A percentile compares a stretch with the other conserved stretches of the same genome.
Evolutionary conservation across 2,113 vertebrate species (phyloP).

Genomic region (Alosa alosa): DNA sequence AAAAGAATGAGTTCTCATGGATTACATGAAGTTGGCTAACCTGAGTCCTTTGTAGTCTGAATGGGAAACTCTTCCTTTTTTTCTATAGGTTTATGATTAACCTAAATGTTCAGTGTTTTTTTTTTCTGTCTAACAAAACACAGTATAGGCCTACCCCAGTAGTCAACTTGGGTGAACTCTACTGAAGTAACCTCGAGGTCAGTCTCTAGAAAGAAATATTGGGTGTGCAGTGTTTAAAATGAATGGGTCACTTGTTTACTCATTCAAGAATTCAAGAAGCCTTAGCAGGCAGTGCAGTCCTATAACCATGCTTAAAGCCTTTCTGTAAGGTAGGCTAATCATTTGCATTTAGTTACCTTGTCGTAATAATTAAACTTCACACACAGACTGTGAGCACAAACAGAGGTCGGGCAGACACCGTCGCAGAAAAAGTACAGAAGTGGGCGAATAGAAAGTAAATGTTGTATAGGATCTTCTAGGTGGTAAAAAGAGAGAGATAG

Average conservation of each 20-base stretch:
- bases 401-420: background rate
- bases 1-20: background rate
- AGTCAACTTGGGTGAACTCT: too few relatives aligned
- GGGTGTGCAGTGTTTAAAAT: too few relatives aligned
- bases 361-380: background rate
- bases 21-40: background rate
- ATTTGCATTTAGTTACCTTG: background rate
- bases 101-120: background rate
- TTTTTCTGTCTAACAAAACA: background rate
- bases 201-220: too few relatives aligned
- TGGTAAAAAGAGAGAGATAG: background rate
- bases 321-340: too few relatives aligned
- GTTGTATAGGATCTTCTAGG: too few relatives aligned
- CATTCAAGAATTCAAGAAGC: too few relatives aligned
- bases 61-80: background rate
- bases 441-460: background rate
- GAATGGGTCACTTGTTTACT: too few relatives aligned
- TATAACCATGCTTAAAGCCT: too few relatives aligned
- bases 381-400: background rate
- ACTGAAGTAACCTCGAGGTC: too few relatives aligned
- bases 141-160: background rate
- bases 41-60: background rate
- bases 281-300: too few relatives aligned
- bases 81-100: background rate
- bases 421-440: background rate